Conservation (phyloP, 2,888 invertebrate genomes). For the Siphlonurus alternatus region DNA sequence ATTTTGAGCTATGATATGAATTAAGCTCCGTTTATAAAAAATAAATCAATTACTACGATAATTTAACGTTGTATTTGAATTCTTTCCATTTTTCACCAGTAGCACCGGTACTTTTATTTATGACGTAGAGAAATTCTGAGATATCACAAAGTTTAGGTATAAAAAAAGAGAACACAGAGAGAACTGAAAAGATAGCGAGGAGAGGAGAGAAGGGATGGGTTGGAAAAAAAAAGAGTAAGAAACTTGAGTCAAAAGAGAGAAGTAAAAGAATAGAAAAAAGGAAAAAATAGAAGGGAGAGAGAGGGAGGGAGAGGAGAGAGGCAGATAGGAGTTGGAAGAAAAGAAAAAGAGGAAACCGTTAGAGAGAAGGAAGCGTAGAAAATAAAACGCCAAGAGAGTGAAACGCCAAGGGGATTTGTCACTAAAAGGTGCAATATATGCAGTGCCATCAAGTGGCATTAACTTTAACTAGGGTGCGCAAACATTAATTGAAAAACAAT, state of each 20-base stretch:
- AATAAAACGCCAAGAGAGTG: neutral
- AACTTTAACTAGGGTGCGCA: no score
- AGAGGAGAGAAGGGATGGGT: neutral
- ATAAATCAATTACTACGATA: no score
- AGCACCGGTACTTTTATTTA: no score
- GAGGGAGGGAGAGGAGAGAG: neutral
- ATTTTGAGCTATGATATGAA: no score
- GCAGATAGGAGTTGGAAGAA: neutral
- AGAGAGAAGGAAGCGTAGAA: neutral
- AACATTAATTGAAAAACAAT: no score
- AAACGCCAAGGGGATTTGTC: no score
- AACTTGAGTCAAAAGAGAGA: neutral
- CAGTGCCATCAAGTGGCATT: no score
- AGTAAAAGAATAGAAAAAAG: neutral
- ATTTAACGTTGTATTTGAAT: no score
- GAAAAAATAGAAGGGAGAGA: neutral
- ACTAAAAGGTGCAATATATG: no score
- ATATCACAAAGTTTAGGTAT: neutral
- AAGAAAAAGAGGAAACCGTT: neutral
- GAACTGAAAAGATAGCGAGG: neutral
- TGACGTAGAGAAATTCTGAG: neutral
- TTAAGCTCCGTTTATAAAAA: no score
- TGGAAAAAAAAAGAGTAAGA: constrained; percentile 1
- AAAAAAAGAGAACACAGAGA: neutral
- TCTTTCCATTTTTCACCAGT: no score